Evolutionary conservation across 2,113 vertebrate species (phyloP).

Genomic region (Aspiorhynchus laticeps): DNA sequence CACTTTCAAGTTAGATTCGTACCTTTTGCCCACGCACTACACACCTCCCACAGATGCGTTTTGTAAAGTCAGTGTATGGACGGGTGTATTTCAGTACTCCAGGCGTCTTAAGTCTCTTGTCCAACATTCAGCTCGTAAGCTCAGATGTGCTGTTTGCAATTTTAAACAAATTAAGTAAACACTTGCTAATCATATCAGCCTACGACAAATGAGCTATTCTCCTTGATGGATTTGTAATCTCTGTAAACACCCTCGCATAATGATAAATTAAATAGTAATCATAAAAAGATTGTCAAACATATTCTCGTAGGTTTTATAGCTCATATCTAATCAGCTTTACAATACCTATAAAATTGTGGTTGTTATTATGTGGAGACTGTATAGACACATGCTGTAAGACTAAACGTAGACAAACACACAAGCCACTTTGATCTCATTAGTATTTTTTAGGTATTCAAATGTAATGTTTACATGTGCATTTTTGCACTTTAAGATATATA

Average conservation of each 20-base stretch:
- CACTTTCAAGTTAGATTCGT: conserved; percentile 33
- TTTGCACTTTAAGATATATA: no score
- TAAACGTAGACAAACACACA: not conserved
- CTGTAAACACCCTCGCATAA: not conserved
- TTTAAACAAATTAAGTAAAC: conserved; percentile 33
- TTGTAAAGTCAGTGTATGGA: conserved; percentile 12
- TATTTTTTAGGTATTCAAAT: not conserved
- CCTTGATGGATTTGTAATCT: conserved; percentile 22
- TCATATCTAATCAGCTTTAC: conserved; percentile 11
- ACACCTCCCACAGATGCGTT: conserved; percentile 45
- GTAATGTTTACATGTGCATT: no score
- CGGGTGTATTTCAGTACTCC: conserved; percentile 27
- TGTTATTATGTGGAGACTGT: not conserved
- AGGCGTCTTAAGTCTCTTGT: conserved; percentile 21
- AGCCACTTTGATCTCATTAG: not conserved
- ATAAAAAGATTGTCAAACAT: conserved; percentile 24
- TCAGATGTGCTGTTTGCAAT: conserved; percentile 34
- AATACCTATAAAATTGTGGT: not conserved
- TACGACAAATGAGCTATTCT: conserved; percentile 20
- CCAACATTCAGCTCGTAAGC: conserved; percentile 31
- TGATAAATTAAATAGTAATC: conserved; percentile 12
- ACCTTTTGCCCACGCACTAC: conserved; percentile 44
- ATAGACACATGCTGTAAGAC: not conserved
- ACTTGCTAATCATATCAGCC: conserved; percentile 40
- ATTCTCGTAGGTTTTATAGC: not conserved